Evolutionary conservation across 2,113 vertebrate species (phyloP), one percentile per base, ranked within the genome.

Genomic region (Catagonus wagneri): DNA sequence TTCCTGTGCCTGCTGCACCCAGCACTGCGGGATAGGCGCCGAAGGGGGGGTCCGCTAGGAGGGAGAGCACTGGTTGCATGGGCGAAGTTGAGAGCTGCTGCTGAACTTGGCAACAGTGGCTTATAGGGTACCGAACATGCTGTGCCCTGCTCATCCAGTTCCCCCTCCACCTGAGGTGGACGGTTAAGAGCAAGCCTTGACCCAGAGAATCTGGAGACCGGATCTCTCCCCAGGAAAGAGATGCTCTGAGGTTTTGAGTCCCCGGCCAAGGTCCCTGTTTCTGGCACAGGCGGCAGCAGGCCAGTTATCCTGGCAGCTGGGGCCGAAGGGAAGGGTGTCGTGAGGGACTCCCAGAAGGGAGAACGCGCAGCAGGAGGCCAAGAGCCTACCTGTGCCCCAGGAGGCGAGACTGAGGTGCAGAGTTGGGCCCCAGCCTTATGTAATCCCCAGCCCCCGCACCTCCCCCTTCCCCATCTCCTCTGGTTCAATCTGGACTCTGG

Each of bases 11-110:
- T 3, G 98, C 99, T 39, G 99, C 99, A 25, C 99, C 99, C 4
- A 99, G 98, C 96, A 99, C 98, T 6, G 99, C 99, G 0, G 99
- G 99, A 83, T 98, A 99, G 60, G 98, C 80, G 4, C 98, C 99
- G 97, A 98, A 98, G 36, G 98, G 97, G 16, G 99, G 98, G 32
- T 99, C 99, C 81, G 97, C 99, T 99, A 98, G 93, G 99, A 99
- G 96, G 98, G 98, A 96, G 87, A 99, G 36, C 14, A 1, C 2
- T 17, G 66, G 36, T 50, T 13, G 15, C 25, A 25, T 2, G 22
- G 54, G 69, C 11, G 0, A 36, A 75, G 52, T 66, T 56, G 27
- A n/a, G 69, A 65, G n/a, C 52, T 34, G 14, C 16, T 7, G 12
- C 34, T 63, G 65, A 69, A 23, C 52, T 7, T n/a, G 17, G 50